Conservation (phyloP, 2,113 vertebrate species). For the Ginglymostoma cirratum region DNA sequence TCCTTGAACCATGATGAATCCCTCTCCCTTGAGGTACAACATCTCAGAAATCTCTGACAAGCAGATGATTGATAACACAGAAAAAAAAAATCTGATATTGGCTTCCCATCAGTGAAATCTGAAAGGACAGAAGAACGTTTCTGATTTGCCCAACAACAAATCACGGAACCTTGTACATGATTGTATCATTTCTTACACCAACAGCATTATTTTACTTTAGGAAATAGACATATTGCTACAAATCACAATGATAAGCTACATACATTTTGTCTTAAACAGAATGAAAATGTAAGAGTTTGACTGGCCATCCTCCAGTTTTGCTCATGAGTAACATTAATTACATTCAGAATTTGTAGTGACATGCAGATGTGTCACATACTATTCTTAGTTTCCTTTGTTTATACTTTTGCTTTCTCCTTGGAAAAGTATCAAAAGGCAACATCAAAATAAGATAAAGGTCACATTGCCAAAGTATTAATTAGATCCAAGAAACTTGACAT, state of each 20-base stretch:
- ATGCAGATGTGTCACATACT: neutral
- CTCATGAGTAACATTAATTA: neutral
- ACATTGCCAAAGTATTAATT: neutral
- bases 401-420: neutral
- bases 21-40: neutral
- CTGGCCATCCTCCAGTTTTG: neutral
- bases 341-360: neutral
- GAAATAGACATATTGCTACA: neutral
- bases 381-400: constrained; percentile 5
- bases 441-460: constrained; percentile 21
- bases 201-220: neutral
- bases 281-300: neutral
- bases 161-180: neutral
- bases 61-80: neutral
- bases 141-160: neutral
- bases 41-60: neutral
- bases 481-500: neutral
- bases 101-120: neutral
- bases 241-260: neutral
- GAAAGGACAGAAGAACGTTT: neutral
- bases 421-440: neutral
- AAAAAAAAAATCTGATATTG: neutral
- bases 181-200: neutral
- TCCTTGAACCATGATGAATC: neutral
- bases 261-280: neutral